Percentiles rank a stretch among this genome's conserved stretches.
Conservation (phyloP, 2,888 invertebrate genomes). For the Drosophila rellima region DNA sequence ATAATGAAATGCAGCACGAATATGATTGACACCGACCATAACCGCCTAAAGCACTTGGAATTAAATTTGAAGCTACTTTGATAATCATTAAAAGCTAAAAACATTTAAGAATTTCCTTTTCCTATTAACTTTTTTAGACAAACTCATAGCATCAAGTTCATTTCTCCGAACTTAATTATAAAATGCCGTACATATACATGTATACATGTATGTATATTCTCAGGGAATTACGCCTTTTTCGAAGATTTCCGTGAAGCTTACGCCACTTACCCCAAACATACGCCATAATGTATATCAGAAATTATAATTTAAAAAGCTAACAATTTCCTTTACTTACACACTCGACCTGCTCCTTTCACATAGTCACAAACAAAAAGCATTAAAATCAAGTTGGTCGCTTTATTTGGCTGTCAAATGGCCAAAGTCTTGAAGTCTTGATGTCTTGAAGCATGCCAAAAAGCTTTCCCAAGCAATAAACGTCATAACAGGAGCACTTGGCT, state of each 20-base stretch:
- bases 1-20: no score
- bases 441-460: conserved; percentile 75
- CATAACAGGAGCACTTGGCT: conserved; percentile 75
- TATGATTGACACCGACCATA: background rate
- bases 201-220: background rate
- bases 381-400: conserved; percentile 58
- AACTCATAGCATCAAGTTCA: background rate
- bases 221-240: background rate
- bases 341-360: background rate
- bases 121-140: background rate
- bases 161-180: background rate
- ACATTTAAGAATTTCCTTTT: background rate
- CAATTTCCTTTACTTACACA: conserved; percentile 29
- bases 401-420: conserved; percentile 67
- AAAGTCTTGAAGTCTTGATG: conserved; percentile 49
- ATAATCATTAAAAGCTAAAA: background rate
- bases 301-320: conserved; percentile 45
- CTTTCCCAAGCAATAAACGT: conserved; percentile 80
- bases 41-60: background rate
- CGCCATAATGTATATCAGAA: conserved; percentile 15
- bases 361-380: conserved; percentile 36
- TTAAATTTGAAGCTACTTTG: background rate
- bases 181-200: background rate
- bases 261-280: background rate
- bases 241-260: background rate